Conservation (phyloP, 2,888 invertebrate species). For the Chymomyza caudatula region DNA sequence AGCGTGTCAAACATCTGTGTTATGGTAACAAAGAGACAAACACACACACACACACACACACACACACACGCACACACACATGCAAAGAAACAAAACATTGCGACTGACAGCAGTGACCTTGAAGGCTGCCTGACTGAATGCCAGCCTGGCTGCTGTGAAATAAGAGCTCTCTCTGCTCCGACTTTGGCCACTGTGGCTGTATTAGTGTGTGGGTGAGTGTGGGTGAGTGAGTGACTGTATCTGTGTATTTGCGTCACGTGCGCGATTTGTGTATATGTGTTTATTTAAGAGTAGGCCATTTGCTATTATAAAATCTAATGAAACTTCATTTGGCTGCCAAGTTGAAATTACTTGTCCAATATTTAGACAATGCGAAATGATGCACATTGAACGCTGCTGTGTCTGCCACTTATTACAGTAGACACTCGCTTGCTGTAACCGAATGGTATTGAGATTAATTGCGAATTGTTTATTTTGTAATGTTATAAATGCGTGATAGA, state of each 20-base stretch:
- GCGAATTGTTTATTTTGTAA: too few species aligned
- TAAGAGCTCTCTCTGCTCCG: slow-evolving; percentile 10
- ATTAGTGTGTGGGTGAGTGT: background rate
- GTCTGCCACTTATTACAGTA: background rate
- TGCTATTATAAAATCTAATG: slow-evolving; percentile 33
- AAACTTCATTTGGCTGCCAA: slow-evolving; percentile 30
- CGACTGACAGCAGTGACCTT: slow-evolving; percentile 61
- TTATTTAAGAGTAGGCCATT: slow-evolving; percentile 8
- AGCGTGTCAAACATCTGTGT: slow-evolving; percentile 39
- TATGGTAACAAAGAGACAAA: slow-evolving; percentile 12
- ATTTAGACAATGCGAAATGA: slow-evolving; percentile 8
- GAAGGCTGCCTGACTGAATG: slow-evolving; percentile 26
- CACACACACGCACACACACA: slow-evolving; percentile 12
- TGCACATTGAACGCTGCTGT: background rate
- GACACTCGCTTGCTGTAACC: background rate
- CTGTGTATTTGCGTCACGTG: slow-evolving; percentile 11
- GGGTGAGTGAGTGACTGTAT: slow-evolving; percentile 5
- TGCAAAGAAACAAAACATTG: slow-evolving; percentile 26
- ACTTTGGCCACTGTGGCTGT: background rate
- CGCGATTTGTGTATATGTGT: slow-evolving; percentile 7
- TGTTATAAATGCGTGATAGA: too few species aligned
- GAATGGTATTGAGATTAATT: too few species aligned
- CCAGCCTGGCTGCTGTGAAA: slow-evolving; percentile 38
- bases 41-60: slow-evolving; percentile 6
- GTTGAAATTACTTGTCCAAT: slow-evolving; percentile 25